Base-by-base conservation (phyloP, 2,888 invertebrate genomes). In the Acronicta alni region DNA sequence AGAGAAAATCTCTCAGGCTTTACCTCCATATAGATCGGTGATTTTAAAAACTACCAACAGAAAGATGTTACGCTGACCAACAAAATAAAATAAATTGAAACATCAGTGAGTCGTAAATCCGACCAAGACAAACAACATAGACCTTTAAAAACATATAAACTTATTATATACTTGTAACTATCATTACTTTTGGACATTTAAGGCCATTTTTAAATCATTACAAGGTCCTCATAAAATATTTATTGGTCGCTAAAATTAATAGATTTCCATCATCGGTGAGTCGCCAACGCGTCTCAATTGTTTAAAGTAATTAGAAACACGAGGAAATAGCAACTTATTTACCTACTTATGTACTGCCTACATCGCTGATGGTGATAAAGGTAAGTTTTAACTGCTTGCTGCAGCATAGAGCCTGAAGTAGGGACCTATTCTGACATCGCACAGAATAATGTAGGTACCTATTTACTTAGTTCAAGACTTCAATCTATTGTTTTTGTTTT, bases 241-340 rank as follows among this genome's bases (percentile, higher is more conserved):
- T 87, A 89, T 84, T 81, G 82, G 65, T 65, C 80, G 77, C 75
- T 87, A 85, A 89, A 86, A 83, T 85, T 84, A 85, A 85, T 84
- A 85, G 85, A 79, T 70, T 67, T 69, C 62, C 62, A 78, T 83
- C 82, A 81, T 59, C 71, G 44, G 67, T 3, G 35, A 41, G 26
- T 51, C 80, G 75, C 82, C 82, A 75, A 84, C 82, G 78, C 67
- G 46, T 54, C 71, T 59, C 68, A 72, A 72, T 67, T 66, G 75
- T 55, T 61, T 51, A 37, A 54, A 53, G 45, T 58, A 59, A 58
- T 54, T 53, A 58, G 5, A 48, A 55, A 52, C 38, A 53, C 37
- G 0, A 41, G 15, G 42, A 44, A 45, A 59, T 23, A n/a, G 49
- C 14, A 30, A 12, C 38, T 58, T 45, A 48, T 49, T 9, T 32